Percentiles rank a stretch among this genome's conserved stretches.
phyloP scores from a whole-genome alignment of 2,113 vertebrate genomes.

The Microtus oregoni region DNA sequence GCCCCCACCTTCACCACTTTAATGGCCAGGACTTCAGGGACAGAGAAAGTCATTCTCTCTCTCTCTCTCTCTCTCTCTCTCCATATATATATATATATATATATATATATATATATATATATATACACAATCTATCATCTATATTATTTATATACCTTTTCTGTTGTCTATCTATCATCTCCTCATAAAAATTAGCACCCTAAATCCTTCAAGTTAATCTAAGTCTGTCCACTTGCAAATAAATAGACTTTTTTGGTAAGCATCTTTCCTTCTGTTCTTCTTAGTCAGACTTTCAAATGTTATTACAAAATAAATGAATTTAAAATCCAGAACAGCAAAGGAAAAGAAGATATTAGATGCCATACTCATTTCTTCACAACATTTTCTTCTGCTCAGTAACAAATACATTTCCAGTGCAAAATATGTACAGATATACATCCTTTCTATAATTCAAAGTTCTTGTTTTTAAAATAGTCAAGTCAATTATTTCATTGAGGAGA shows the following conservation, averaged over 20 bases:
- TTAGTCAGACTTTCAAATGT: background rate
- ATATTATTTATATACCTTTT: background rate
- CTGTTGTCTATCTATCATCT: background rate
- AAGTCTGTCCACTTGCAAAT: background rate
- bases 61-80: background rate
- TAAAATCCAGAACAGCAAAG: background rate
- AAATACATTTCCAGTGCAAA: conserved; percentile 8
- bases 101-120: too few species aligned
- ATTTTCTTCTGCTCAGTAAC: conserved; percentile 20
- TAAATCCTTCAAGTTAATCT: background rate
- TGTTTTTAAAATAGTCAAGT: background rate
- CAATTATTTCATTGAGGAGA: background rate
- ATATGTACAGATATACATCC: background rate
- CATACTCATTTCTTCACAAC: background rate
- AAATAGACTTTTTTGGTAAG: background rate
- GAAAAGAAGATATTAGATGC: background rate
- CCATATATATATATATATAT: background rate
- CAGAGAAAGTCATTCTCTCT: background rate
- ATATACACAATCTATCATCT: background rate
- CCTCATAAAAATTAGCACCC: background rate
- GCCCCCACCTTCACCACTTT: background rate
- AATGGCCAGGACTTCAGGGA: background rate
- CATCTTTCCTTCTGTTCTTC: background rate
- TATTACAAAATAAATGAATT: background rate
- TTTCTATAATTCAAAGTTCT: background rate